Base-by-base conservation (phyloP, 2,888 invertebrate genomes). In the Idaea aversata region DNA sequence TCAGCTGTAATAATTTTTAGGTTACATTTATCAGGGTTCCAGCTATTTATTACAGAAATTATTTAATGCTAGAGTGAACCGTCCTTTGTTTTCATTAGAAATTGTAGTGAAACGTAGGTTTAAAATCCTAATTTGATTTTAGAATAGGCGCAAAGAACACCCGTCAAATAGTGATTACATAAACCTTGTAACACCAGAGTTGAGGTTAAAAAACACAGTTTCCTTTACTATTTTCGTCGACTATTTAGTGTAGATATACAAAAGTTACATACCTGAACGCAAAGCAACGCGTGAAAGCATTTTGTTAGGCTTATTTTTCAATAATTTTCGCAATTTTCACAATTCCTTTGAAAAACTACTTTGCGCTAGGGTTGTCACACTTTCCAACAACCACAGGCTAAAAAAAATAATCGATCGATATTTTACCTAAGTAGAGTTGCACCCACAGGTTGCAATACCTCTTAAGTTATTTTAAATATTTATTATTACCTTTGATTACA, bases 251-350 rank as follows among this genome's bases (percentile, higher is more conserved):
- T 67, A 70, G 63, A 65, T 66, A 57, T n/a, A 58, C 70, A 64
- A 72, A 72, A 69, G 69, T 66, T 62, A 84, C 90, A 87, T 94
- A 95, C 95, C 95, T 93, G 95, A 93, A 86, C 95, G 94, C 88
- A 95, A 92, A 88, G 95, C 94, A 86, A 94, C 93, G 82, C 95
- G 95, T 77, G 95, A 95, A 85, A 95, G 89, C 95, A 95, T 95
- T 93, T 94, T 94, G 77, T 74, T 71, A 75, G 73, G 75, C 75
- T 75, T 77, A 85, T 83, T 82, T 81, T 82, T 69, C 62, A 77
- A 76, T 73, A 75, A 75, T 81, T 72, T 81, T 78, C 63, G 71
- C 66, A 80, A 82, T 83, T 7, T 82, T 80, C 79, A 86, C 88
- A 86, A 83, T 72, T 84, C 81, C 75, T 72, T 67, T 67, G 57